Conservation (phyloP, 2,113 vertebrate species). For the Leptodactylus fuscus region DNA sequence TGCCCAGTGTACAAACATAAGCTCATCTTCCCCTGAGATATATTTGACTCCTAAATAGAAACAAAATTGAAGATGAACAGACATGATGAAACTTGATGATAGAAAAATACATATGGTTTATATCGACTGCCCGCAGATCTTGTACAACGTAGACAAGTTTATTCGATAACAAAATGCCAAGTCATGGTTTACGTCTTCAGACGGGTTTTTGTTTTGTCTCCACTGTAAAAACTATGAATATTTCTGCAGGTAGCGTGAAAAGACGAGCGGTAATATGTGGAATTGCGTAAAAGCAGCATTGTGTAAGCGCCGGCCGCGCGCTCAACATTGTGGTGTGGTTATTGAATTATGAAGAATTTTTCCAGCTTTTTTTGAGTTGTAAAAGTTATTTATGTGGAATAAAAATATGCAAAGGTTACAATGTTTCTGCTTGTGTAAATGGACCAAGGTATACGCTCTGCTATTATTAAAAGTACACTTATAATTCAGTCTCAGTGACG, state of each 20-base stretch:
- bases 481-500: neutral
- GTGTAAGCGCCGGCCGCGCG: neutral
- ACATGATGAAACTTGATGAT: constrained; percentile 7
- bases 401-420: neutral
- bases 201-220: constrained; percentile 17
- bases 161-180: constrained; percentile 21
- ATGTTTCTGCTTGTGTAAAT: neutral
- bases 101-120: constrained; percentile 4
- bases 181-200: constrained; percentile 9
- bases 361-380: neutral
- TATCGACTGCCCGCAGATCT: neutral
- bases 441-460: neutral
- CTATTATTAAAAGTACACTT: neutral
- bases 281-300: neutral
- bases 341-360: neutral
- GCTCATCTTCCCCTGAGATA: neutral
- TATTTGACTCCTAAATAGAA: neutral
- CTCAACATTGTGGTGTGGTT: neutral
- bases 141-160: constrained; percentile 7
- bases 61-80: constrained; percentile 6
- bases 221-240: neutral
- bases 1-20: neutral
- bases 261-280: neutral
- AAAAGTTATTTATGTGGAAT: neutral
- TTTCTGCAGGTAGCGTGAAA: neutral